phyloP scores from a whole-genome alignment of 2,113 vertebrate genomes.

The Pogona vitticeps region DNA sequence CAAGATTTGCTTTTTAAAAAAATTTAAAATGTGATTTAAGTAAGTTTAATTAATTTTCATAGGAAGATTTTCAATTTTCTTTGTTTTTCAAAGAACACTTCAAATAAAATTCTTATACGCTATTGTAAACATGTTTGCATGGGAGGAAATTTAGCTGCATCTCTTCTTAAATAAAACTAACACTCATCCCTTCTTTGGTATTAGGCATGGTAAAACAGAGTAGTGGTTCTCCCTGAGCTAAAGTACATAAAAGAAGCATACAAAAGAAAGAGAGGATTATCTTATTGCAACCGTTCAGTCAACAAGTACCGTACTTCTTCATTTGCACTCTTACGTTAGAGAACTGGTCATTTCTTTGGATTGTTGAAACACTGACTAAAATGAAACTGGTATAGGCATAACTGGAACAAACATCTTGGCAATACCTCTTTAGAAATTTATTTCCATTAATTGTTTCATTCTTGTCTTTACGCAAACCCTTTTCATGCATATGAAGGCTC shows the following conservation, averaged over 20 bases:
- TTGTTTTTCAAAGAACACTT: background rate
- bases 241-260: no score
- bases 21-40: background rate
- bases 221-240: no score
- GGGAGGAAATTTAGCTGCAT: background rate
- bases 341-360: background rate
- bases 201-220: no score
- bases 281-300: background rate
- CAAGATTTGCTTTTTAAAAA: background rate
- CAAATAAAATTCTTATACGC: background rate
- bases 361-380: background rate
- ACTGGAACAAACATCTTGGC: background rate
- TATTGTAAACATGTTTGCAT: background rate
- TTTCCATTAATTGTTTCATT: background rate
- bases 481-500: background rate
- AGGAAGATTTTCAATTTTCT: no score
- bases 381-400: background rate
- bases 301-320: background rate
- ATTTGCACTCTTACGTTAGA: background rate
- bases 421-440: background rate
- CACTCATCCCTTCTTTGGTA: background rate
- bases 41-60: background rate
- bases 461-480: background rate
- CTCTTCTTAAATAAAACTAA: background rate
- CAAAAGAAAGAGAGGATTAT: background rate